Evolutionary conservation across 2,113 vertebrate species (phyloP), one percentile per base, ranked within the genome.

Genomic region (Phodopus roborovskii): DNA sequence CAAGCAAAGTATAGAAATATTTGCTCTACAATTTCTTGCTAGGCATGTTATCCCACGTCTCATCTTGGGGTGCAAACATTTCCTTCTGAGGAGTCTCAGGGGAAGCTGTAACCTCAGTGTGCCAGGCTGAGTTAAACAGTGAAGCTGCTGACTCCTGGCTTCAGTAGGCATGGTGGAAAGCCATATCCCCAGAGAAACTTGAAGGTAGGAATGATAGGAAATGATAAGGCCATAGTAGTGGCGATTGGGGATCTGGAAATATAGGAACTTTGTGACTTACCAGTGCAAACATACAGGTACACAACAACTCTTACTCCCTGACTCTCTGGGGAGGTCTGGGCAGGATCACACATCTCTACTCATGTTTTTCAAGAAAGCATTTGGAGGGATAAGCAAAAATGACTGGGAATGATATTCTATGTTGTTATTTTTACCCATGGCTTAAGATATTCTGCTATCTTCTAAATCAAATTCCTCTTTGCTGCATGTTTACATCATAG

Each of bases 51-150:
- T 30, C 45, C 64, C 24, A 28, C 3, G 48, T 95, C n/a, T 91
- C 30, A 48, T 0, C 0, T 2, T 10, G 24, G 2, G 12, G 4
- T 22, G 4, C 17, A 70, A 7, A 5, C 1, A 7, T 30, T 64
- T 28, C 19, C 10, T 26, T 42, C 10, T 39, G 10, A 7, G 45
- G 8, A 36, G 60, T 3, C 10, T 12, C 48, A 50, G 62, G 10
- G n/a, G 45, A 53, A 45, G 20, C 17, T 42, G n/a, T 20, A 79
- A 12, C 10, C 66, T 93, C 53, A 42, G 39, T 0, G 0, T 56
- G 8, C 50, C 3, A 19, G 30, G 26, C 26, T 15, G 19, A 56
- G 62, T 50, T 7, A 42, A 9, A 64, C 0, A 15, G 6, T 6
- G 10, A 28, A 56, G 17, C 45, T 68, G 1, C 5, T 39, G 36